phyloP scores from a whole-genome alignment of 2,797 vertebrate genomes.

The Spinus pinus region DNA sequence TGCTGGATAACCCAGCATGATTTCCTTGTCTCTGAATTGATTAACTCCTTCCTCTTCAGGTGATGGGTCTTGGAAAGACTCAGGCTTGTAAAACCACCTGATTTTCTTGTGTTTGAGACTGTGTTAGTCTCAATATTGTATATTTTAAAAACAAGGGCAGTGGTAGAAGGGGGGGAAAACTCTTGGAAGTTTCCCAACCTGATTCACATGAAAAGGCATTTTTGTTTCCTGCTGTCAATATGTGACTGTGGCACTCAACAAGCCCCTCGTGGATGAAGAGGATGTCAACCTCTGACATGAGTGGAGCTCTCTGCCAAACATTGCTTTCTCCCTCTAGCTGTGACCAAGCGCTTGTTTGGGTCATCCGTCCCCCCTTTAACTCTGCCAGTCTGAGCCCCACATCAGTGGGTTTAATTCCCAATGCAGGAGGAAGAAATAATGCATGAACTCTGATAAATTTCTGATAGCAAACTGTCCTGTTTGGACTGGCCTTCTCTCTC shows the following conservation, averaged over 20 bases:
- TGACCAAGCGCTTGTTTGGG: neutral
- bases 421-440: neutral
- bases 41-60: neutral
- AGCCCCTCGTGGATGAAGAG: neutral
- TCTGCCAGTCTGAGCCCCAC: neutral
- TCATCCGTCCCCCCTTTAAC: neutral
- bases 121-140: neutral
- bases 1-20: neutral
- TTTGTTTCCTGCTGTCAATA: neutral
- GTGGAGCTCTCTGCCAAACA: neutral
- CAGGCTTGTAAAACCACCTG: neutral
- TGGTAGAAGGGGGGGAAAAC: neutral
- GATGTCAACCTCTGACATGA: neutral
- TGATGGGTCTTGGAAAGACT: neutral
- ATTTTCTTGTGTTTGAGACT: neutral
- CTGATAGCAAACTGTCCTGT: neutral
- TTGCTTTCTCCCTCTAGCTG: neutral
- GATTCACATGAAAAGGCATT: neutral
- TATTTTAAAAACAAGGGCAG: neutral
- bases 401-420: neutral
- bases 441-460: neutral
- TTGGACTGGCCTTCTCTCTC: neutral
- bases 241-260: neutral
- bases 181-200: neutral
- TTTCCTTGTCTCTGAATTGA: neutral